Evolutionary conservation across 2,797 vertebrate genomes (phyloP).

Genomic region (Poeciliopsis gracilis): DNA sequence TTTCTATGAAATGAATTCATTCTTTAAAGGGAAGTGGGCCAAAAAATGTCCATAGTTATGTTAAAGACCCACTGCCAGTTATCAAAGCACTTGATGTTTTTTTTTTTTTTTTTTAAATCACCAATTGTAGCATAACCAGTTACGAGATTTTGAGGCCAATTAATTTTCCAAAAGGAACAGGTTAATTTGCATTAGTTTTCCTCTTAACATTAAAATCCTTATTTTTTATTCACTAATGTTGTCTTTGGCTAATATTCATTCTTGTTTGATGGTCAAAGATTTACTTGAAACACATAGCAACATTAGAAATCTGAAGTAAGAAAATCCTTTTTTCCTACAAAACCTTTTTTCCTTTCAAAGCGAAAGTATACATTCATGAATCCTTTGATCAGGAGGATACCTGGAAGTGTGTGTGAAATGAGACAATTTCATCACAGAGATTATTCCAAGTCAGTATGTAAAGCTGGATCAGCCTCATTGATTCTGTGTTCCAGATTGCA

Average conservation of each 20-base stretch:
- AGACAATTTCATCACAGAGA: background rate
- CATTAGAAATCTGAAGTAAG: background rate
- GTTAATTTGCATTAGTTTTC: background rate
- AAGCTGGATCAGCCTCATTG: background rate
- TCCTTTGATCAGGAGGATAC: background rate
- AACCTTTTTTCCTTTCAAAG: background rate
- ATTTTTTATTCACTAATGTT: background rate
- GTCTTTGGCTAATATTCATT: background rate
- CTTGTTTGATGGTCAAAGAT: background rate
- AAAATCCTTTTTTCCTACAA: background rate
- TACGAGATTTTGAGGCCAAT: background rate
- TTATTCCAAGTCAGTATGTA: background rate
- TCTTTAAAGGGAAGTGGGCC: background rate
- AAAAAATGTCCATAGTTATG: background rate
- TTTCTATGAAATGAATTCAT: background rate
- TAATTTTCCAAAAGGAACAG: background rate
- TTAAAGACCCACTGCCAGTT: background rate
- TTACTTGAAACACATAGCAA: background rate
- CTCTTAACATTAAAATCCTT: background rate
- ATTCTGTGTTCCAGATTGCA: background rate
- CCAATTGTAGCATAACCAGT: background rate
- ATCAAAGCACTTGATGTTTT: background rate
- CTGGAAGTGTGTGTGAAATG: background rate
- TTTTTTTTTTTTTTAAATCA: background rate
- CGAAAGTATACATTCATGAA: background rate